Evolutionary conservation across 2,888 invertebrate species (phyloP), one percentile per base, ranked within the genome.

Genomic region (Pyrocoelia pectoralis): DNA sequence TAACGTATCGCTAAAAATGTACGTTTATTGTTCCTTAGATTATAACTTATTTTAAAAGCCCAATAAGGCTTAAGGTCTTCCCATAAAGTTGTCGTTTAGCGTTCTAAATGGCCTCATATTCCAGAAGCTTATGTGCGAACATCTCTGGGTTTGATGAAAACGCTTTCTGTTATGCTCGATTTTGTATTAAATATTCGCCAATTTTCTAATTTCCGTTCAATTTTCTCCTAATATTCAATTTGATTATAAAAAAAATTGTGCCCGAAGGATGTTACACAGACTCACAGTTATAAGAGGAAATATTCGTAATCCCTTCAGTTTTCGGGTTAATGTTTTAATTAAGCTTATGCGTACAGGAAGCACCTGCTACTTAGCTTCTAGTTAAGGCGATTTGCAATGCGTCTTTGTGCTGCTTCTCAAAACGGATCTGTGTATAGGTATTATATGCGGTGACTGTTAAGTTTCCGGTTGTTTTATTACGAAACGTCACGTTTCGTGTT

Each of bases 241-340:
- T 33, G n/a, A 33, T 33, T 3, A 24, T 24, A 24, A 24, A 24
- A 24, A 24, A 24, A 24, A 24, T 24, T 24, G 24, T 6, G 24
- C 24, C 6, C 24, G 24, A 24, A 6, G 24, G 24, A 24, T 24
- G n/a, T n/a, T n/a, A n/a, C n/a, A n/a, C n/a, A n/a, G n/a, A n/a
- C n/a, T n/a, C n/a, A n/a, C n/a, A n/a, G n/a, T n/a, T n/a, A n/a
- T n/a, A n/a, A n/a, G n/a, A 24, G 6, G 33, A 33, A 33, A 33
- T 33, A 33, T n/a, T 8, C n/a, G 10, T 33, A 33, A 33, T 33
- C 33, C 50, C 40, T 19, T 55, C 50, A 29, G 33, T 29, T 55
- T 61, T 61, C 48, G 54, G 51, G 57, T 64, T 62, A 65, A 67
- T 61, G 66, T 49, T 58, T 62, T 68, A 69, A 68, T 68, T 68